Evolutionary conservation across 2,888 invertebrate species (phyloP).

Genomic region (Clusia tigrina): DNA sequence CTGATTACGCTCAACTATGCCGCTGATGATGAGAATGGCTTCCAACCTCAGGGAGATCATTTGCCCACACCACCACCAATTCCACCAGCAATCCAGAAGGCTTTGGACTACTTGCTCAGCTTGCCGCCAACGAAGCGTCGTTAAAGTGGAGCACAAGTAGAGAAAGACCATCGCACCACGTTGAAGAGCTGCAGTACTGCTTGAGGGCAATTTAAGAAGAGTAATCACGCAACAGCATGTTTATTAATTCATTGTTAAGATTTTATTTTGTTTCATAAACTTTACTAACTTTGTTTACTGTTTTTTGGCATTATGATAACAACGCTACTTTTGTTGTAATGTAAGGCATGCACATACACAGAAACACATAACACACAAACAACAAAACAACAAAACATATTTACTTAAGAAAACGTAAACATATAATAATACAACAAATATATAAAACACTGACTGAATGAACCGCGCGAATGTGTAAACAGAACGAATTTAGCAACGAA

Average conservation of each 20-base stretch:
- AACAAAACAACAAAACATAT: slow-evolving; percentile 22
- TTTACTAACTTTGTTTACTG: slow-evolving; percentile 9
- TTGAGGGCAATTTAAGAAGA: too few species aligned
- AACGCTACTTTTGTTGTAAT: neutral
- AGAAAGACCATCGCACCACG: slow-evolving; percentile 19
- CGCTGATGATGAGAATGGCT: slow-evolving; percentile 77
- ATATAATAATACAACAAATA: slow-evolving; percentile 31
- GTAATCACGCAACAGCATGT: slow-evolving; percentile 20
- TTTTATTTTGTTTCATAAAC: slow-evolving; percentile 7
- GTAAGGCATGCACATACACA: slow-evolving; percentile 13
- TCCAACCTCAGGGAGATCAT: slow-evolving; percentile 71
- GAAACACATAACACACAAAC: slow-evolving; percentile 31
- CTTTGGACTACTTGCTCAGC: slow-evolving; percentile 75
- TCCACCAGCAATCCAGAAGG: slow-evolving; percentile 78
- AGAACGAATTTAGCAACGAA: slow-evolving; percentile 25
- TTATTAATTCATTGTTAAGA: neutral
- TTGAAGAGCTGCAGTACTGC: too few species aligned
- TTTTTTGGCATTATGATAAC: neutral
- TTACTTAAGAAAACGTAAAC: slow-evolving; percentile 21
- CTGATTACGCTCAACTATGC: slow-evolving; percentile 74
- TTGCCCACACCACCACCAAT: slow-evolving; percentile 80
- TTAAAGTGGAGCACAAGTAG: slow-evolving; percentile 33
- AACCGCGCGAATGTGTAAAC: slow-evolving; percentile 37
- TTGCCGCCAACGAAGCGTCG: slow-evolving; percentile 68
- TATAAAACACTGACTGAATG: slow-evolving; percentile 50